These are phyloP conservation scores for Cyprinodon tularosa DNA, from an alignment of 2,113 vertebrate genomes.

Conservation along the genomic window DNA sequence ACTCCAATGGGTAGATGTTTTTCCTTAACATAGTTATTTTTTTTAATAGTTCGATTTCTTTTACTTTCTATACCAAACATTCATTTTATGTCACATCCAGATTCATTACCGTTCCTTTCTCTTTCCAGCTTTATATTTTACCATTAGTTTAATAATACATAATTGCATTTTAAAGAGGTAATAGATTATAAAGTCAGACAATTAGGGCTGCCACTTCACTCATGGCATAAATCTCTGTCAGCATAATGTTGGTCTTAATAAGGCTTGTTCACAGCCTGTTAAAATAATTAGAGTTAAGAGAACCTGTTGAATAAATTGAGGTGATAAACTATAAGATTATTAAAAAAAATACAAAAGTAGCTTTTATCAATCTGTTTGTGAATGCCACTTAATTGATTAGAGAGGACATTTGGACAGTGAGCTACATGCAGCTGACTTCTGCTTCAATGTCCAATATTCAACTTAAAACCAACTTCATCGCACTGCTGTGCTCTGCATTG, in stretches of 20 bases:
- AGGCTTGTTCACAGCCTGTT: conserved; percentile 69
- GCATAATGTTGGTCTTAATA: conserved; percentile 73
- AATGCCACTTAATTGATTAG: neutral
- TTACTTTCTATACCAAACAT: conserved; percentile 27
- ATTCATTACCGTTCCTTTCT: conserved; percentile 51
- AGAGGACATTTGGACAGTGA: neutral
- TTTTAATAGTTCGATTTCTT: conserved; percentile 1
- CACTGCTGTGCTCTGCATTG: too few species aligned
- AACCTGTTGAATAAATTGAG: conserved; percentile 76
- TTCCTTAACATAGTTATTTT: neutral
- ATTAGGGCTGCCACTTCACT: conserved; percentile 74
- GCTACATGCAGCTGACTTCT: too few species aligned
- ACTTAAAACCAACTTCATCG: too few species aligned
- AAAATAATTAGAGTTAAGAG: conserved; percentile 78
- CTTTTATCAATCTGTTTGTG: conserved; percentile 56
- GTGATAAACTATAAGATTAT: conserved; percentile 70
- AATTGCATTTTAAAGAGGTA: conserved; percentile 82
- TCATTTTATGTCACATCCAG: conserved; percentile 41
- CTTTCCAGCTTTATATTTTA: conserved; percentile 66
- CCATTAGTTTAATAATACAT: conserved; percentile 78
- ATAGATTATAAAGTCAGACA: conserved; percentile 78
- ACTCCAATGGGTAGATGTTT: neutral
- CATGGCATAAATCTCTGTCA: conserved; percentile 77
- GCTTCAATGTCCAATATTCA: too few species aligned
- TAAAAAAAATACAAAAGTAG: conserved; percentile 41